Evolutionary conservation across 2,888 invertebrate genomes (phyloP), one percentile per base, ranked within the genome.

Genomic region (Eilema griseolum): DNA sequence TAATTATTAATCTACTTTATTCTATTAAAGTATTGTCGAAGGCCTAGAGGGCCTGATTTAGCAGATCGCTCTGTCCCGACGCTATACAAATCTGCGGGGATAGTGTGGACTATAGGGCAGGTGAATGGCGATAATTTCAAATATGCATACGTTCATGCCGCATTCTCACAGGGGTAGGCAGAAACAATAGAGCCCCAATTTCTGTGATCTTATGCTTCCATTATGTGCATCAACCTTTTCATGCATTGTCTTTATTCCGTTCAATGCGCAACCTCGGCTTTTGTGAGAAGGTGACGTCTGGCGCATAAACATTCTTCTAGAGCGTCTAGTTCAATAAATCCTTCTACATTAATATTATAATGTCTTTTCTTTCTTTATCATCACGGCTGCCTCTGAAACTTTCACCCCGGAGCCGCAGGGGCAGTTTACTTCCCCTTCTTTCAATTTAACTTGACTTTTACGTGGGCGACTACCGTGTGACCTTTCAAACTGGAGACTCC

Each of bases 221-320:
- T 52, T 52, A 52, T n/a, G n/a, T 52, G 52, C n/a, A 52, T 52
- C 52, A 52, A 52, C n/a, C 52, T 52, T 52, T 52, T 52, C 52
- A 52, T n/a, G 10, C 52, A n/a, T 52, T 52, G 52, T 52, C 52
- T 52, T 52, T 52, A 52, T 52, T n/a, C 52, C 52, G n/a, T 52
- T 52, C 52, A 52, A 52, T 52, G 20, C 20, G 46, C 46, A 46
- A 46, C 20, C n/a, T n/a, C 0, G n/a, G 52, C 52, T 52, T 52
- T 52, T 52, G 52, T 52, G 52, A 52, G 52, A 52, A 52, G n/a
- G 52, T 52, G 52, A 10, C n/a, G 8, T 52, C n/a, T n/a, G 52
- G 46, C 20, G 20, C 46, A 11, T 46, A 8, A 41, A 41, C 7
- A 20, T 20, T 10, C 52, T n/a, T n/a, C 20, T 52, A 8, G n/a